These are phyloP conservation scores for Plectropomus leopardus DNA, from an alignment of 2,113 vertebrate genomes.

Conservation along the genomic window DNA sequence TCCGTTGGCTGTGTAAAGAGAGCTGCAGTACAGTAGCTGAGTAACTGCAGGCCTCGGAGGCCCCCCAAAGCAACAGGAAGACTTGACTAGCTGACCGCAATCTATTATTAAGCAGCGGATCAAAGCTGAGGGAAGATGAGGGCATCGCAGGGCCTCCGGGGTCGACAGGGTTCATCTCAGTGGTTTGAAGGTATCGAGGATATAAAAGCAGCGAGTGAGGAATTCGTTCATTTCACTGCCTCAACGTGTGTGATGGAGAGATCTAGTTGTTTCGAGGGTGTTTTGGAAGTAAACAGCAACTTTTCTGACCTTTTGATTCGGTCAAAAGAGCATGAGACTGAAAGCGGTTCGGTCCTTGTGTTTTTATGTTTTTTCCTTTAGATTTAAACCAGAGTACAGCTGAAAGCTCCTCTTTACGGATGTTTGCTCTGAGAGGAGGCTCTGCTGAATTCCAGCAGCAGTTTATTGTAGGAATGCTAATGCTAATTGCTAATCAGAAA, in stretches of 20 bases:
- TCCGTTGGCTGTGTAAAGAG: slow-evolving; percentile 10
- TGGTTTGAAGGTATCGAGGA: background rate
- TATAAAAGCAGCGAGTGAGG: background rate
- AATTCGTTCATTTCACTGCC: slow-evolving; percentile 17
- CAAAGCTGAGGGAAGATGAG: slow-evolving; percentile 52
- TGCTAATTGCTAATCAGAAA: slow-evolving; percentile 13
- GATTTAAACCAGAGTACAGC: background rate
- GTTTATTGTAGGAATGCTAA: too few relatives aligned
- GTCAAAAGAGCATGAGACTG: slow-evolving; percentile 3
- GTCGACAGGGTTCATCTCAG: slow-evolving; percentile 4
- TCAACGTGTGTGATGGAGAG: background rate
- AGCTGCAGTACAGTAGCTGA: slow-evolving; percentile 12
- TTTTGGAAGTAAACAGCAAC: background rate
- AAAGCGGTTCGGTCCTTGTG: background rate
- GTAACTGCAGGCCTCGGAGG: slow-evolving; percentile 39
- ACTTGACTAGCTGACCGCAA: slow-evolving; percentile 59
- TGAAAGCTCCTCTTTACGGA: background rate
- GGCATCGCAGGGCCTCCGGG: slow-evolving; percentile 15
- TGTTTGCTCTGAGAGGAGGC: background rate
- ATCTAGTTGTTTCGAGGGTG: background rate
- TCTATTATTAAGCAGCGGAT: slow-evolving; percentile 76
- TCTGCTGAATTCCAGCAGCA: slow-evolving; percentile 2
- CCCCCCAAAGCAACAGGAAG: slow-evolving; percentile 39
- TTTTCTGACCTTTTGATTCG: slow-evolving; percentile 23
- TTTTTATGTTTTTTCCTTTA: background rate